These are phyloP conservation scores for Halictus quadricinctus DNA, from an alignment of 2,888 invertebrate genomes.

Conservation along the genomic window DNA sequence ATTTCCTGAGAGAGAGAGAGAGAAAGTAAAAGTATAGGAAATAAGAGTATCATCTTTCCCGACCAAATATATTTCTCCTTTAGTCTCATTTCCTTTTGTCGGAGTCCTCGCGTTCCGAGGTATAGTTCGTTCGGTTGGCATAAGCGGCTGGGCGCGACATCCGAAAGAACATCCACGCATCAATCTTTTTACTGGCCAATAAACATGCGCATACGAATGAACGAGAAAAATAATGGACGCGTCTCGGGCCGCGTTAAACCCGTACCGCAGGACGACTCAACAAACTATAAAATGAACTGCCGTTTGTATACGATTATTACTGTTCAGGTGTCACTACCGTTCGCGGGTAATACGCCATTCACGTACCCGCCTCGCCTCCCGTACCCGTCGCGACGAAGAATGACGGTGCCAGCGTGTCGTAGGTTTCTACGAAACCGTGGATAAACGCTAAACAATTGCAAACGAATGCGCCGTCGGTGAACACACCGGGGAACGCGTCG, in stretches of 20 bases:
- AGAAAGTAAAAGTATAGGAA: no score
- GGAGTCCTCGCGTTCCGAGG: background rate
- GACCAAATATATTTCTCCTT: background rate
- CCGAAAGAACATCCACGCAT: conserved; percentile 22
- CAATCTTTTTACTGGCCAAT: conserved; percentile 40
- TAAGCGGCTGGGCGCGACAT: conserved; percentile 1
- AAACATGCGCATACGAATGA: conserved; percentile 55
- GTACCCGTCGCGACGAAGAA: conserved; percentile 28
- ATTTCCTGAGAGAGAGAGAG: no score
- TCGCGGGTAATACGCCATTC: conserved; percentile 53
- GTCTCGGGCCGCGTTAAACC: conserved; percentile 20
- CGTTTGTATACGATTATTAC: conserved; percentile 80
- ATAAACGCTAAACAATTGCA: conserved; percentile 39
- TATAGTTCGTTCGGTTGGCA: background rate
- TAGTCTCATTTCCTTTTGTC: background rate
- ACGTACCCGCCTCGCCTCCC: background rate
- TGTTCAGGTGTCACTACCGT: conserved; percentile 76
- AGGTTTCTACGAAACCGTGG: conserved; percentile 33
- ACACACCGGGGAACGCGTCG: background rate
- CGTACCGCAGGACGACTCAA: conserved; percentile 45
- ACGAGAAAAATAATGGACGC: conserved; percentile 44
- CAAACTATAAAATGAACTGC: conserved; percentile 75
- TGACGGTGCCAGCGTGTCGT: conserved; percentile 30
- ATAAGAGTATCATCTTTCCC: background rate
- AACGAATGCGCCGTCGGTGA: background rate